A percentile compares a stretch with the other conserved stretches of the same genome.
Evolutionary conservation across 2,888 invertebrate genomes (phyloP).

Genomic region (Aricia artaxerxes): DNA sequence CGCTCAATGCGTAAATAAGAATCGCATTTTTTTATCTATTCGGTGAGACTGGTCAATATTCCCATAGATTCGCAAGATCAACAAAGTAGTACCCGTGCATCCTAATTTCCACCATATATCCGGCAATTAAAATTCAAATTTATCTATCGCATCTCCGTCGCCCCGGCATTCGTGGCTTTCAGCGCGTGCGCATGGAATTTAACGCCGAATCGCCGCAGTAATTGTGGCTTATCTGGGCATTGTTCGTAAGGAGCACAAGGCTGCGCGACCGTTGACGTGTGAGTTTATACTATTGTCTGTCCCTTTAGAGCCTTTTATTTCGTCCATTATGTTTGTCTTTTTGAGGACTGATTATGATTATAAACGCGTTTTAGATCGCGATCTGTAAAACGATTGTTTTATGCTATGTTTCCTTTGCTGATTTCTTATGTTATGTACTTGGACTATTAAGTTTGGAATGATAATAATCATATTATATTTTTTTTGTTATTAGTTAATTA

Average conservation of each 20-base stretch:
- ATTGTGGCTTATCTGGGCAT: slow-evolving; percentile 76
- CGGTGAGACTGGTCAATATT: neutral
- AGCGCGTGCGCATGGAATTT: slow-evolving; percentile 65
- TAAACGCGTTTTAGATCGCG: slow-evolving; percentile 28
- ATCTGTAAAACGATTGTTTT: slow-evolving; percentile 28
- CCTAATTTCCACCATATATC: neutral
- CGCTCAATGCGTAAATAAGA: neutral
- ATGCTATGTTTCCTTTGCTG: neutral
- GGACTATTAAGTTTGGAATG: no score
- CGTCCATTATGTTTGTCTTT: slow-evolving; percentile 33
- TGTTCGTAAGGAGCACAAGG: slow-evolving; percentile 76
- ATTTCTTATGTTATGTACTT: neutral
- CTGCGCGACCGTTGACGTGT: slow-evolving; percentile 61
- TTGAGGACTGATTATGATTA: slow-evolving; percentile 13
- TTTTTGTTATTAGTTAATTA: no score
- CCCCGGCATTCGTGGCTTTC: slow-evolving; percentile 32
- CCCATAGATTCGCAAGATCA: neutral
- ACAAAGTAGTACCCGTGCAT: neutral
- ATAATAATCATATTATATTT: no score
- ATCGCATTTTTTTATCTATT: neutral
- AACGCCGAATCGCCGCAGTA: slow-evolving; percentile 73
- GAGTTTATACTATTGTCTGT: slow-evolving; percentile 45
- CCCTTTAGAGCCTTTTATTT: slow-evolving; percentile 36
- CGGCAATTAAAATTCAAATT: slow-evolving; percentile 10
- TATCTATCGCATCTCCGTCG: slow-evolving; percentile 33